phyloP scores from a whole-genome alignment of 1,140 invertebrate species.

The Acromyrmex echinatior region DNA sequence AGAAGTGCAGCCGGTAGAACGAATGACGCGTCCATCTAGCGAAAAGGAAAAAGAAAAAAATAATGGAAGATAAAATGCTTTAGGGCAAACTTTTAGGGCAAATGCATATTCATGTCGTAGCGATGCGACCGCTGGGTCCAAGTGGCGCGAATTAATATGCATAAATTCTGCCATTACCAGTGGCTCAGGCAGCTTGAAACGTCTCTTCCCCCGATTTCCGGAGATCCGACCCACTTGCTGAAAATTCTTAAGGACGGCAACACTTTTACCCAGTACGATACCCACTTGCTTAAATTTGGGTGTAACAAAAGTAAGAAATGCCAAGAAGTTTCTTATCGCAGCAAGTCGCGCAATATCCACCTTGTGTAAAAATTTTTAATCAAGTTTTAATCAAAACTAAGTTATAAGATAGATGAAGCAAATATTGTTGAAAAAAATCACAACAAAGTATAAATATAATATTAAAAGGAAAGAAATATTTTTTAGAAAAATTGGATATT shows the following conservation, averaged over 20 bases:
- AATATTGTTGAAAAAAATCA: not conserved
- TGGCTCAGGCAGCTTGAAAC: constrained; percentile 21
- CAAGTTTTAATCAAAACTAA: not conserved
- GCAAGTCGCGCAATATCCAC: not conserved
- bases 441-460: not conserved
- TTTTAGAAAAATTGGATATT: not conserved
- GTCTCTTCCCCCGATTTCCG: constrained; percentile 48
- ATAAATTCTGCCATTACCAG: constrained; percentile 72
- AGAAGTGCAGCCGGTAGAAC: constrained; percentile 50
- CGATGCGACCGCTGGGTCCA: constrained; percentile 56
- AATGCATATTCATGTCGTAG: constrained; percentile 79
- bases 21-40: constrained; percentile 23
- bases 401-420: not conserved
- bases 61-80: constrained; percentile 50
- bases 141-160: constrained; percentile 80
- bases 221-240: constrained; percentile 19
- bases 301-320: not conserved
- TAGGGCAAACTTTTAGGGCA: constrained; percentile 70
- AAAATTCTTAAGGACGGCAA: constrained; percentile 35
- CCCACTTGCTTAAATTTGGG: not conserved
- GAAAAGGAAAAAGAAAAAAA: not conserved
- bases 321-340: not conserved
- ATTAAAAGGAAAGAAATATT: not conserved
- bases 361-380: not conserved
- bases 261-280: not conserved